Evolutionary conservation across 2,113 vertebrate species (phyloP), one percentile per base, ranked within the genome.

Genomic region (Rafetus swinhoei): DNA sequence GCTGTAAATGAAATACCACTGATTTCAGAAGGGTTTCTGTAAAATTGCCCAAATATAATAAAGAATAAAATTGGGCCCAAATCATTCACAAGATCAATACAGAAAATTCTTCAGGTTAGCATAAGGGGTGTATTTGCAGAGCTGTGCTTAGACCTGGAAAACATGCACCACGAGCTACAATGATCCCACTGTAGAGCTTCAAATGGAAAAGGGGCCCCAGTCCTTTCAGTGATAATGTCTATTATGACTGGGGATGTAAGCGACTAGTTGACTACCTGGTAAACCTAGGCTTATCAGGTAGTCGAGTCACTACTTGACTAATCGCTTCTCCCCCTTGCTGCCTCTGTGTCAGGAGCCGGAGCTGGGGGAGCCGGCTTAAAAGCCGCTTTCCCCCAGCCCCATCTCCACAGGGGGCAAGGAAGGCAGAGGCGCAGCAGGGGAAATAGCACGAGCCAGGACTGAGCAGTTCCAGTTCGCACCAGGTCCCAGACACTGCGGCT

Each of bases 71-170:
- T 89, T n/a, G 56, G 62, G 74, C 39, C 39, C 22, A 5, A 81
- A 74, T 81, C 65, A 79, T 62, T 87, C 92, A 53, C 59, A 84
- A 90, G 84, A 82, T 65, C 53, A 82, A 9, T 55, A 80, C 69
- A 82, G 81, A 91, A 90, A 84, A 59, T 85, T 35, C 45, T 69
- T 56, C 27, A 85, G 79, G 16, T 35, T 35, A 35, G 5, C 16
- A 81, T 91, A 92, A 91, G 50, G 52, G 35, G 11, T 21, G 79
- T 92, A 27, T 87, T 87, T 87, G 27, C 62, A 59, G 82, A 95
- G 18, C 52, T 88, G 69, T 45, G 85, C 82, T 85, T 83, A 50
- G 85, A 39, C 32, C 74, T 85, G 60, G 3, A 16, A 79, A n/a
- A 52, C 93, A 82, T 1, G 0, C 45, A 2, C 0, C 35, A 62